Percentiles rank a stretch among this genome's conserved stretches.
Conservation (phyloP, 2,888 invertebrate genomes). For the Eupithecia abbreviata region DNA sequence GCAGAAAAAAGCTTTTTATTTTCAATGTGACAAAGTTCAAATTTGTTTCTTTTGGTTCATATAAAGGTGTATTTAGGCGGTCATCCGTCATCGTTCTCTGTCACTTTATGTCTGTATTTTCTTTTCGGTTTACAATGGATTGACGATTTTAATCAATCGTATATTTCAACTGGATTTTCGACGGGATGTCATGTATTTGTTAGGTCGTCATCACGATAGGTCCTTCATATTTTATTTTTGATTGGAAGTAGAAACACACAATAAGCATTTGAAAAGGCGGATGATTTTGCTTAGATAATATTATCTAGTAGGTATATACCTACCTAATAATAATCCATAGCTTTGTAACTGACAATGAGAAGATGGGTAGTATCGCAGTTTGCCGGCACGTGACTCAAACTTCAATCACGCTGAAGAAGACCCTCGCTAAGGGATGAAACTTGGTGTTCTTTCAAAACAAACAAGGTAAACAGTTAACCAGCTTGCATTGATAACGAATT, state of each 20-base stretch:
- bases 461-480: too few species aligned
- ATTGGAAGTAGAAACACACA: neutral
- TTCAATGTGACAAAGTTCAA: neutral
- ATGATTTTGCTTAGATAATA: neutral
- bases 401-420: too few species aligned
- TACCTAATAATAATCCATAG: neutral
- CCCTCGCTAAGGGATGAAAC: too few species aligned
- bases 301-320: too few species aligned
- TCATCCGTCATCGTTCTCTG: conserved; percentile 3
- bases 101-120: neutral
- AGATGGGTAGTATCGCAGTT: too few species aligned
- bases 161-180: conserved; percentile 4
- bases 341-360: too few species aligned
- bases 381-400: too few species aligned
- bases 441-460: too few species aligned
- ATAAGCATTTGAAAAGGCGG: neutral
- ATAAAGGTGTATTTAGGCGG: neutral
- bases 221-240: neutral
- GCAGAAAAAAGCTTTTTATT: neutral
- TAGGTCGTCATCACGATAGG: neutral
- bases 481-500: too few species aligned
- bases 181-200: neutral
- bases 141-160: conserved; percentile 43
- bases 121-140: conserved; percentile 3
- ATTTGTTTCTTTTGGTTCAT: neutral